Conservation (phyloP, 2,888 invertebrate genomes). For the Ectemnius lituratus region DNA sequence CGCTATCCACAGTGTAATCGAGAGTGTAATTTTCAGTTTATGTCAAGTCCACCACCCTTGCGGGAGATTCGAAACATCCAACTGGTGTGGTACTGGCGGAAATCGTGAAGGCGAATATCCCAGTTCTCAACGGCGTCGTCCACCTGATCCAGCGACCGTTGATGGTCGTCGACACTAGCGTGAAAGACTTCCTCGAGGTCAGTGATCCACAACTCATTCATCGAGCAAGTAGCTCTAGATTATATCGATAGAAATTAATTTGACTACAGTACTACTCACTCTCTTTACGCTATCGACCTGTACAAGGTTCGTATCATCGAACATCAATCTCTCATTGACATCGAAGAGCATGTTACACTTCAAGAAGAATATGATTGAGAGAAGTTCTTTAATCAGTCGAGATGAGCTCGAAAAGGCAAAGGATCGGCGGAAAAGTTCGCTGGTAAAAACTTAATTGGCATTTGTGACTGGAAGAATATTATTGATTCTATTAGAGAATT, state of each 20-base stretch:
- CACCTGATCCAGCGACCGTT: conserved; percentile 95
- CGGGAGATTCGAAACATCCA: conserved; percentile 88
- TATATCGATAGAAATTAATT: no score
- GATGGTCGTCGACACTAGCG: conserved; percentile 94
- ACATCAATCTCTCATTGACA: no score
- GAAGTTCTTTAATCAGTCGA: no score
- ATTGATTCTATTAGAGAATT: no score
- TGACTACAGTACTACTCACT: neutral
- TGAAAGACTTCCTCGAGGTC: conserved; percentile 92
- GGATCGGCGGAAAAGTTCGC: no score
- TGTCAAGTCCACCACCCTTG: conserved; percentile 90
- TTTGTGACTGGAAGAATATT: no score
- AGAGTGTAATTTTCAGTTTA: conserved; percentile 81
- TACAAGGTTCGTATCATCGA: neutral
- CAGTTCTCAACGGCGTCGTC: conserved; percentile 94
- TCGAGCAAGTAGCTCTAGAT: no score
- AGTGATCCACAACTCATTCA: conserved; percentile 67
- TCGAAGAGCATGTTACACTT: no score
- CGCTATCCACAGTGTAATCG: conserved; percentile 22
- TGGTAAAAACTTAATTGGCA: no score
- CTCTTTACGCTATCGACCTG: neutral
- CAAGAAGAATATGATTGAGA: no score
- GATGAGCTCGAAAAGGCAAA: no score
- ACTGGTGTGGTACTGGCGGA: conserved; percentile 92
- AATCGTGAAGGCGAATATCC: conserved; percentile 93